Evolutionary conservation across 2,113 vertebrate species (phyloP).

Genomic region (Channa argus): DNA sequence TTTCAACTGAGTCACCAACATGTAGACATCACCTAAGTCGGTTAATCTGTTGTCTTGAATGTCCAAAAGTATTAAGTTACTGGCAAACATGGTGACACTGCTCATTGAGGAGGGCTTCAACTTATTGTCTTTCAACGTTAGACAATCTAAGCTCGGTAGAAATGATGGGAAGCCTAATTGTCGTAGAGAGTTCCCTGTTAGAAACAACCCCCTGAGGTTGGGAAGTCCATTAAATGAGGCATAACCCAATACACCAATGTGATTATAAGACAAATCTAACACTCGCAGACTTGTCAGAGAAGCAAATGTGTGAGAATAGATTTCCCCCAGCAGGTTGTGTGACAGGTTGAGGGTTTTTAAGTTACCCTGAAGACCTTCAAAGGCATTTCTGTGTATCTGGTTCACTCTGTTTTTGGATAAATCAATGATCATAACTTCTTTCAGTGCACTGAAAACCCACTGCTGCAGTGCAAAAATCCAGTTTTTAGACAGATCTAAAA

Average conservation of each 20-base stretch:
- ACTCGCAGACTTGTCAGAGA: slow-evolving; percentile 75
- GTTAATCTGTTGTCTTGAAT: slow-evolving; percentile 84
- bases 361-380: slow-evolving; percentile 82
- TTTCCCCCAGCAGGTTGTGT: slow-evolving; percentile 87
- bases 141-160: slow-evolving; percentile 66
- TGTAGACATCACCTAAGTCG: slow-evolving; percentile 75
- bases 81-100: slow-evolving; percentile 22
- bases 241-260: slow-evolving; percentile 83
- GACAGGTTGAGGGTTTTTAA: slow-evolving; percentile 87
- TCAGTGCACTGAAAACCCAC: slow-evolving; percentile 80
- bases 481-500: slow-evolving; percentile 84
- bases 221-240: slow-evolving; percentile 80
- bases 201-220: slow-evolving; percentile 76
- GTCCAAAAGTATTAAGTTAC: slow-evolving; percentile 64
- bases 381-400: slow-evolving; percentile 81
- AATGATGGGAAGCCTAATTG: slow-evolving; percentile 65
- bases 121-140: slow-evolving; percentile 84
- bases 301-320: slow-evolving; percentile 81
- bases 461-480: slow-evolving; percentile 84
- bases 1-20: slow-evolving; percentile 71
- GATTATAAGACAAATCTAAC: slow-evolving; percentile 89
- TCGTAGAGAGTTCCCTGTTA: slow-evolving; percentile 87
- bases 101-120: slow-evolving; percentile 27
- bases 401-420: slow-evolving; percentile 87
- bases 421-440: slow-evolving; percentile 76